Evolutionary conservation across 2,888 invertebrate genomes (phyloP), one percentile per base, ranked within the genome.

Genomic region (Anagyrus pseudococci): DNA sequence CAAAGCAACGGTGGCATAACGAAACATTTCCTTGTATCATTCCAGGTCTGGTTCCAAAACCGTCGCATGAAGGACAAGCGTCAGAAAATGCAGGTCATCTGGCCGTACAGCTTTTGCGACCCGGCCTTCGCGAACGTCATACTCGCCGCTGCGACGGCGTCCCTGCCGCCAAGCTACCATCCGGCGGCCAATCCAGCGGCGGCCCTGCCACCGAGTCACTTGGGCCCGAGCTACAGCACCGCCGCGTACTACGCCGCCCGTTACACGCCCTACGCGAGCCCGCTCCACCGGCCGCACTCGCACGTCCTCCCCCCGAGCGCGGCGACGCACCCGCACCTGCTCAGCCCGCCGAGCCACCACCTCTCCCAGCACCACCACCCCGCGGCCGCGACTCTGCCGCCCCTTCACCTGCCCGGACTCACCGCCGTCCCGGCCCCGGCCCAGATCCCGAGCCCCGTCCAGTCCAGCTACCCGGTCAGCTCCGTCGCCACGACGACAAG

Each of bases 31-130:
- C 60, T 41, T 47, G 68, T 71, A 64, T 61, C 68, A 71, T 82
- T 82, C 2, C 85, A 94, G 94, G 94, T 96, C 20, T 98, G 98
- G 98, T 99, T 99, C 81, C 96, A 96, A 86, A 96, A 96, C 80
- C 86, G 96, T 37, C 85, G 96, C 56, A 96, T 96, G 96, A 96
- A 98, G 78, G 98, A 98, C 84, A 98, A 99, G 75, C 87, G 98
- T 0, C 98, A 98, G 77, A 86, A 96, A 17, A 91, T 96, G 80
- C 94, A 96, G 0, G 89, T 97, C 71, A 91, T 94, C 0, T 98
- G 98, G 97, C 97, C 97, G 0, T 95, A 96, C 82, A 93, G 94
- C 0, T 96, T 96, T 83, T 90, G 94, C 26, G 97, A 98, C 75
- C 96, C 97, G 0, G 91, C 94, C 0, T 89, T 98, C 73, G 96